phyloP scores from a whole-genome alignment of 2,888 invertebrate genomes.

The Philonicus albiceps region DNA sequence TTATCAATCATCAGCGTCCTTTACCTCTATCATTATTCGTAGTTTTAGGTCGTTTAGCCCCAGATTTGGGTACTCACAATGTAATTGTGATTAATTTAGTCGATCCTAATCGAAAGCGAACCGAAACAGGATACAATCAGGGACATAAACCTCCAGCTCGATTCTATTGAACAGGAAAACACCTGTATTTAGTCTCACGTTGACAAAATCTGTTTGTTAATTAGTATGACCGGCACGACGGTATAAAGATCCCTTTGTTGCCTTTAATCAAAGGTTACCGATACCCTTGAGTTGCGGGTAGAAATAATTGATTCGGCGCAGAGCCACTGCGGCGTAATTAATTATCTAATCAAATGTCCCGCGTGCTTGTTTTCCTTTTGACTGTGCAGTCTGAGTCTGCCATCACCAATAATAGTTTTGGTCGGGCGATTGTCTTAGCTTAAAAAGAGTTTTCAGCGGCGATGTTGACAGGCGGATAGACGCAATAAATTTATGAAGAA shows the following conservation, averaged over 20 bases:
- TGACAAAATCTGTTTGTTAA: slow-evolving; percentile 44
- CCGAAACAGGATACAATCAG: background rate
- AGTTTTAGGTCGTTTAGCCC: background rate
- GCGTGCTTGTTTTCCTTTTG: background rate
- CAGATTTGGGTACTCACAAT: background rate
- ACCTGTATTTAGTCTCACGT: slow-evolving; percentile 49
- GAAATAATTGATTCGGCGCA: slow-evolving; percentile 2
- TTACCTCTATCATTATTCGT: background rate
- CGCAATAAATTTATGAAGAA: background rate
- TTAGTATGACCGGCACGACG: background rate
- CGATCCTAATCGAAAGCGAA: background rate
- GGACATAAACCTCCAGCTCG: background rate
- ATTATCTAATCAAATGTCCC: background rate
- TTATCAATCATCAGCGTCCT: background rate
- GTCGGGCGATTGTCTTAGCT: background rate
- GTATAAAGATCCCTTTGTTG: background rate
- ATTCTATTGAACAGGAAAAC: slow-evolving; percentile 36
- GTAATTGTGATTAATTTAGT: slow-evolving; percentile 9
- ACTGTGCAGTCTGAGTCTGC: background rate
- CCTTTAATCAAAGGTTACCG: background rate
- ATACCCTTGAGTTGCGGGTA: background rate
- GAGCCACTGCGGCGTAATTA: background rate
- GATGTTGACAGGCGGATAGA: background rate
- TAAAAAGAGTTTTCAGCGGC: background rate
- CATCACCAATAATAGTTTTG: background rate